A percentile compares a stretch with the other conserved stretches of the same genome.
phyloP scores from a whole-genome alignment of 23 tunicate genomes.

The Styela plicata region DNA sequence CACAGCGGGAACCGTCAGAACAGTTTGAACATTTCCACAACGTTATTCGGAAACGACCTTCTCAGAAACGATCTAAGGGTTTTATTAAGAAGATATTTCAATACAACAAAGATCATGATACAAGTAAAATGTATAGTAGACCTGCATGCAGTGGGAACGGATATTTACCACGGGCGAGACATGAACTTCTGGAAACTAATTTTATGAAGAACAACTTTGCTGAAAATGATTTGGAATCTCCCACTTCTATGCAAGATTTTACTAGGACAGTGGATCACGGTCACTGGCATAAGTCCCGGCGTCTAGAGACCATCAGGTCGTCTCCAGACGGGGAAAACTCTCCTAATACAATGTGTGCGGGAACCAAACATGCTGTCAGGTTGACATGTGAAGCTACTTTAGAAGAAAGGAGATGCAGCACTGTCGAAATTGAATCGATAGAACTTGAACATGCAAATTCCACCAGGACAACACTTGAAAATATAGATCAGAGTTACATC shows the following conservation, averaged over 20 bases:
- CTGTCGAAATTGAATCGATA: neutral
- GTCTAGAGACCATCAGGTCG: neutral
- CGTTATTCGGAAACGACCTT: neutral
- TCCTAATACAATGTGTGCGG: neutral
- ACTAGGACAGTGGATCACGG: neutral
- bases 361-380: neutral
- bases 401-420: neutral
- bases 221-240: neutral
- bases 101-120: neutral
- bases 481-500: neutral
- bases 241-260: neutral
- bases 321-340: neutral
- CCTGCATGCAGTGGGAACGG: neutral
- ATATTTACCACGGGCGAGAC: neutral
- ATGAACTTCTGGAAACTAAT: neutral
- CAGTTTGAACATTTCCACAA: neutral
- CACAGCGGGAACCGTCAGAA: neutral
- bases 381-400: neutral
- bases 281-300: neutral
- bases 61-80: neutral
- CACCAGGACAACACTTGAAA: neutral
- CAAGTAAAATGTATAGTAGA: neutral
- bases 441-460: neutral
- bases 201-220: neutral
- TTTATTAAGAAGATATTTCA: conserved; percentile 3